Evolutionary conservation across 2,797 vertebrate species (phyloP).

Genomic region (Danio jaintianensis): DNA sequence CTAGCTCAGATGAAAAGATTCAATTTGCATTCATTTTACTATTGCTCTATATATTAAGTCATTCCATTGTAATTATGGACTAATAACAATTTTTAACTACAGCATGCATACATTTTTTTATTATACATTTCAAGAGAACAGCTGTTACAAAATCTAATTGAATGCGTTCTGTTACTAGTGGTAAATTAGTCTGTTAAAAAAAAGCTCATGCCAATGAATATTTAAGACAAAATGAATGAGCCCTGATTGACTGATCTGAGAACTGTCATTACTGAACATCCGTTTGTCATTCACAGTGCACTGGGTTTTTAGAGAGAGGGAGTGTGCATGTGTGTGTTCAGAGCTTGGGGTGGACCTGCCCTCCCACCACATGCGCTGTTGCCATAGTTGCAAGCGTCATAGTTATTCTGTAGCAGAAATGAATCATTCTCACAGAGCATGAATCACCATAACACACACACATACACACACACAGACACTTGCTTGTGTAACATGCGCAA

Average conservation of each 20-base stretch:
- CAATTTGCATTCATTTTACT: neutral
- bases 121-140: neutral
- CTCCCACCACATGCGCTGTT: constrained; percentile 73
- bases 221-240: constrained; percentile 2
- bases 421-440: constrained; percentile 78
- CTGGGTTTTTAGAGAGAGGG: constrained; percentile 21
- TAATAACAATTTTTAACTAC: neutral
- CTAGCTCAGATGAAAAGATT: neutral
- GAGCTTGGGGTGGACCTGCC: constrained; percentile 58
- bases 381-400: constrained; percentile 75
- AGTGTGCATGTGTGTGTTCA: constrained; percentile 34
- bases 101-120: too few species aligned
- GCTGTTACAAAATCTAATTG: neutral
- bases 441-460: constrained; percentile 70
- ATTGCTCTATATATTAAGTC: too few species aligned
- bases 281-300: constrained; percentile 31
- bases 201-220: constrained; percentile 17
- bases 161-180: neutral
- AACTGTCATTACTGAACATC: constrained; percentile 47
- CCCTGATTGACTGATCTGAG: constrained; percentile 34
- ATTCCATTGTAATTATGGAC: neutral
- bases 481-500: constrained; percentile 18
- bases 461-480: constrained; percentile 29
- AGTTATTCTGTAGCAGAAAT: constrained; percentile 67
- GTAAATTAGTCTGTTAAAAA: neutral